These are phyloP conservation scores for Acanthiza pusilla DNA, from an alignment of 2,797 vertebrate genomes.

Conservation along the genomic window DNA sequence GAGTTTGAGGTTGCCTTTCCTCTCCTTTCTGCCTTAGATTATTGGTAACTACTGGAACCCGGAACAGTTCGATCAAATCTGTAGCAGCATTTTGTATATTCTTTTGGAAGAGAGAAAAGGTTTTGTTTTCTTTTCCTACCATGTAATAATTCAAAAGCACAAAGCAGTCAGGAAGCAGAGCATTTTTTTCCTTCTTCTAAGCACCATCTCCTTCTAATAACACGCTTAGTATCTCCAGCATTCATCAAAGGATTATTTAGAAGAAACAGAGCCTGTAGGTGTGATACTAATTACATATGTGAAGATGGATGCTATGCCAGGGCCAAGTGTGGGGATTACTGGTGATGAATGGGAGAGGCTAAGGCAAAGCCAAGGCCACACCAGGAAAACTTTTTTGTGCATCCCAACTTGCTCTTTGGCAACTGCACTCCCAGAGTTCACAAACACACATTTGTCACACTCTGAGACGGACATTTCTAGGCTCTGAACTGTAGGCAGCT, in stretches of 20 bases:
- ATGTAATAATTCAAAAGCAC: conserved; percentile 21
- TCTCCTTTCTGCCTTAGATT: neutral
- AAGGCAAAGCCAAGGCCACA: conserved; percentile 25
- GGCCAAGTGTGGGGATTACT: conserved; percentile 25
- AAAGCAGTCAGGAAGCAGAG: conserved; percentile 4
- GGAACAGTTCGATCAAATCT: neutral
- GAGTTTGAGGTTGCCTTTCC: neutral
- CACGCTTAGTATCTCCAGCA: conserved; percentile 40
- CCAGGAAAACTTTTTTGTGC: neutral
- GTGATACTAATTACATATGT: conserved; percentile 57
- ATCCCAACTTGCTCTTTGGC: neutral
- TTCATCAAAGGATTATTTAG: conserved; percentile 63
- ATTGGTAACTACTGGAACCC: neutral
- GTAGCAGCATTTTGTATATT: neutral
- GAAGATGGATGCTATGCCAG: conserved; percentile 36
- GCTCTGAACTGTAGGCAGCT: neutral
- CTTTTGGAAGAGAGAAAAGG: neutral
- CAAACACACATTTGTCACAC: neutral
- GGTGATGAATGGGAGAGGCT: neutral
- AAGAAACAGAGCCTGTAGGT: conserved; percentile 60
- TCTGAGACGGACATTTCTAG: neutral
- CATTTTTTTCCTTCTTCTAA: conserved; percentile 26
- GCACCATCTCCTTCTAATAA: conserved; percentile 39
- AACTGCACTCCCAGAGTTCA: neutral
- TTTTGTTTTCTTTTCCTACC: neutral